phyloP scores from a whole-genome alignment of 2,797 vertebrate species.

The Alca torda region DNA sequence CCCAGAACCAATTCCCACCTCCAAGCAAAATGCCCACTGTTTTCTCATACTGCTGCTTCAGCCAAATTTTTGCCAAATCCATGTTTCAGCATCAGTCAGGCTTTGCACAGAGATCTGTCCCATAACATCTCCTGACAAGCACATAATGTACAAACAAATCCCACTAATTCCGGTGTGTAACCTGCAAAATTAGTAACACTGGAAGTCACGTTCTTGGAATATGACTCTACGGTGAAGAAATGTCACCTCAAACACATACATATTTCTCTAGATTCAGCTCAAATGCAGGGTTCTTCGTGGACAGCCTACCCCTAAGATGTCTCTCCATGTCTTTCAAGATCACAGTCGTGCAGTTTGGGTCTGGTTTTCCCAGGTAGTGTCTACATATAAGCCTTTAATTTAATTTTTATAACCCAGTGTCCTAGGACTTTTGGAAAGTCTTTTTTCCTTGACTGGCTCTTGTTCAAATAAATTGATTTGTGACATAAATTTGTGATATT shows the following conservation, averaged over 20 bases:
- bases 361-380: not conserved
- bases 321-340: not conserved
- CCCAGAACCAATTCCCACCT: not conserved
- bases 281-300: not conserved
- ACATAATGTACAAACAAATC: not conserved
- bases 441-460: not conserved
- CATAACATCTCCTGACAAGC: not conserved
- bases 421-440: not conserved
- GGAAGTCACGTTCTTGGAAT: not conserved
- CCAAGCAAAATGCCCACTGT: not conserved
- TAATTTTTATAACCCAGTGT: not conserved
- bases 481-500: not conserved
- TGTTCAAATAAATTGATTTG: not conserved
- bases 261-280: not conserved
- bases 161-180: not conserved
- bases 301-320: not conserved
- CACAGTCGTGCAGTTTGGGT: not conserved
- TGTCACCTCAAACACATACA: not conserved
- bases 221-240: not conserved
- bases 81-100: not conserved
- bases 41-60: not conserved
- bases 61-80: not conserved
- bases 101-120: not conserved
- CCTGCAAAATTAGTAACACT: not conserved
- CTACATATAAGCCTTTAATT: not conserved